These are phyloP conservation scores for Atopsyche davidsoni DNA, from an alignment of 1,140 invertebrate species.

Conservation along the genomic window DNA sequence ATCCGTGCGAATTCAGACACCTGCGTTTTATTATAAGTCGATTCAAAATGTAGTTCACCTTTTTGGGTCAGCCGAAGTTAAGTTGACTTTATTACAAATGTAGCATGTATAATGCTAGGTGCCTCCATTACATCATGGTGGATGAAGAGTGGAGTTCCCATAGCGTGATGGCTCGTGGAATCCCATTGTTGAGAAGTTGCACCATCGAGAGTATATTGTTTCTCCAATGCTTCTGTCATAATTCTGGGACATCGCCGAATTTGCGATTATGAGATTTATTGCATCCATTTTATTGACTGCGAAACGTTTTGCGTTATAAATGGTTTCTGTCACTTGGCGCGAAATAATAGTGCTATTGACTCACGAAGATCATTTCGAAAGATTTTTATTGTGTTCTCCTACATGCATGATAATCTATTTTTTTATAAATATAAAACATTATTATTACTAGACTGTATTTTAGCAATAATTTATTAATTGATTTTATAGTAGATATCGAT, in stretches of 20 bases:
- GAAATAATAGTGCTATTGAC: too few species aligned
- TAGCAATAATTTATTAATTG: too few species aligned
- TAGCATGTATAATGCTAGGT: not conserved
- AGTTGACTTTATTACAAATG: not conserved
- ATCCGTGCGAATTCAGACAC: conserved; percentile 1
- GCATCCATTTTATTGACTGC: too few species aligned
- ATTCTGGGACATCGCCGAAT: conserved; percentile 1
- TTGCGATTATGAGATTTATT: not conserved
- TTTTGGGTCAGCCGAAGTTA: conserved; percentile 1
- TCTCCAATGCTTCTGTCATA: conserved; percentile 2
- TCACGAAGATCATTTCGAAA: too few species aligned
- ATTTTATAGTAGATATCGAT: too few species aligned
- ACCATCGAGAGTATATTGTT: not conserved
- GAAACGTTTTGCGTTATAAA: too few species aligned
- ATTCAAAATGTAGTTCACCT: conserved; percentile 2
- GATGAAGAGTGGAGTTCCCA: conserved; percentile 5
- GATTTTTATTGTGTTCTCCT: too few species aligned
- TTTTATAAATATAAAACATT: too few species aligned
- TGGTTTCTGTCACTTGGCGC: too few species aligned
- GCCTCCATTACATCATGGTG: not conserved
- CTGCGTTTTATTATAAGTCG: not conserved
- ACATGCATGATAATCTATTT: too few species aligned
- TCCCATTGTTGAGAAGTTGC: conserved; percentile 1
- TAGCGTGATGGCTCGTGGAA: not conserved
- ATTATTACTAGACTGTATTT: too few species aligned